Conservation (phyloP, 2,113 vertebrate species). For the Colaptes auratus region DNA sequence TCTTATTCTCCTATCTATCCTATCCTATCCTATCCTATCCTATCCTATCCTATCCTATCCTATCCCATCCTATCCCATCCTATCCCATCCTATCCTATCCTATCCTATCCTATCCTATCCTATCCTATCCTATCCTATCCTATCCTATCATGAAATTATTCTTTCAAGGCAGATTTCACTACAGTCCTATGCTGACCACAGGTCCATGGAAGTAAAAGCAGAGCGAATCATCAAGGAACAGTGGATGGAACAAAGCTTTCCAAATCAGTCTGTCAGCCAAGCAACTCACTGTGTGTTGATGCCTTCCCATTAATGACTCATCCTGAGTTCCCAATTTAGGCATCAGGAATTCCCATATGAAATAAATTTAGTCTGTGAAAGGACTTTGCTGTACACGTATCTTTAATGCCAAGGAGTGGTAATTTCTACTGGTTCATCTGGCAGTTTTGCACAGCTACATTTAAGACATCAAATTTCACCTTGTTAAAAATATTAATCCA, state of each 20-base stretch:
- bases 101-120: too few relatives aligned
- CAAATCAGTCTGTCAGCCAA: not conserved
- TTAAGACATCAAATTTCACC: not conserved
- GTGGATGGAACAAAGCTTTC: not conserved
- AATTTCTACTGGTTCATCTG: not conserved
- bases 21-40: too few relatives aligned
- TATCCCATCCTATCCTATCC: too few relatives aligned
- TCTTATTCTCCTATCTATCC: too few relatives aligned
- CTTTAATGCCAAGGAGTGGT: too few relatives aligned
- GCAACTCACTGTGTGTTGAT: not conserved
- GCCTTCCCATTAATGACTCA: not conserved
- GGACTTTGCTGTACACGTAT: not conserved
- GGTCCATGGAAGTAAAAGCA: not conserved
- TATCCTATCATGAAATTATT: not conserved
- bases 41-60: too few relatives aligned
- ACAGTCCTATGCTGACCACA: not conserved
- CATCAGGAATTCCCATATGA: not conserved
- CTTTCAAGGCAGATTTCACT: not conserved
- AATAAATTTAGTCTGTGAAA: not conserved
- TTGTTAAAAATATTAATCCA: not conserved
- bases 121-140: too few relatives aligned
- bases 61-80: too few relatives aligned
- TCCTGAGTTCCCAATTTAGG: not conserved
- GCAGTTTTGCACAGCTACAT: not conserved
- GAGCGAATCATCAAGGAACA: too few relatives aligned